Base-by-base conservation (phyloP, 2,113 vertebrate species). In the Brienomyrus longianalis region DNA sequence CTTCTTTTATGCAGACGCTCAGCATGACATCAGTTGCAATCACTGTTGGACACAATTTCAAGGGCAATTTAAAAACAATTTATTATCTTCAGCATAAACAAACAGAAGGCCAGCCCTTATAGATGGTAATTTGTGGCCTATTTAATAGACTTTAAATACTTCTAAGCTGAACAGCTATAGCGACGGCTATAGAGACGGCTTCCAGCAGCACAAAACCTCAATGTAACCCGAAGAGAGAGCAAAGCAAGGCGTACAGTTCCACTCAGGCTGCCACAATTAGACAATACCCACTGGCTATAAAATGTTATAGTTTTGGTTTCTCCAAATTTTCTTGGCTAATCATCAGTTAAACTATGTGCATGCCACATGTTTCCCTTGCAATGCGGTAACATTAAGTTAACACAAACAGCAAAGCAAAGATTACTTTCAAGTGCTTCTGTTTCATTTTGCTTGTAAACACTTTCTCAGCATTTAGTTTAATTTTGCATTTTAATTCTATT, bases 31-130 rank as follows among this genome's bases (percentile, higher is more conserved):
- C 96, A 94, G 97, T 98, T 98, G 98, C 98, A 99, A 98, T 98
- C 98, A 98, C 98, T 93, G 97, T 96, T 98, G 97, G 97, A 97
- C 97, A 95, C 98, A 97, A 99, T 99, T 99, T 98, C 98, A 98
- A 96, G 97, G 97, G 98, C 98, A 99, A 99, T 99, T 98, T 98
- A 97, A 98, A 97, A 96, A 96, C 97, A 97, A 99, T 99, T 99
- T 99, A 98, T 99, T 97, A 98, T 98, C 97, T 97, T 96, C 96
- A 96, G 97, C 97, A 97, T 98, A 98, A 96, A 96, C 93, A 93
- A 94, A 92, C 77, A 90, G 92, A 95, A 92, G 91, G 89, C 89
- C 92, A 90, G 90, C 91, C 94, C 93, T 93, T 94, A 50, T 93
- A 93, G 93, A 94, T 94, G 93, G 91, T 95, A 91, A 95, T 94